Percentiles rank a stretch among this genome's conserved stretches.
These are phyloP conservation scores for Tetrao urogallus DNA, from an alignment of 2,113 vertebrate species.

Conservation along the genomic window DNA sequence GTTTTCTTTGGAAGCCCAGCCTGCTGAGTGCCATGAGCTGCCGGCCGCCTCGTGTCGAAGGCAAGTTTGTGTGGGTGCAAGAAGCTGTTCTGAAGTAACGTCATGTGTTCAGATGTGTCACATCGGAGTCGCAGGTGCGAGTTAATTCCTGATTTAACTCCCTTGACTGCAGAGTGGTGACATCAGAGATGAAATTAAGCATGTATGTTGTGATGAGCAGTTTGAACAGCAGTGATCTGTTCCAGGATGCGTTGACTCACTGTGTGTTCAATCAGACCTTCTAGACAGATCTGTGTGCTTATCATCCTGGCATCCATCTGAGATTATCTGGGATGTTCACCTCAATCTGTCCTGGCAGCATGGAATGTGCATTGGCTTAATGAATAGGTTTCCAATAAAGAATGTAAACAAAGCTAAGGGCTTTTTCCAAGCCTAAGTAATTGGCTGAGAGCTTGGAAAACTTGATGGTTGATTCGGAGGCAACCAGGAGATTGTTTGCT, in stretches of 20 bases:
- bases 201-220: not conserved
- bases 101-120: not conserved
- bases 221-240: not conserved
- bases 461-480: not conserved
- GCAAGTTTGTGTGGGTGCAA: not conserved
- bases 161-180: not conserved
- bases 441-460: not conserved
- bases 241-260: not conserved
- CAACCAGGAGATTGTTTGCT: not conserved
- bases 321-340: slow-evolving; percentile 28
- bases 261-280: not conserved
- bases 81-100: not conserved
- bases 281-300: not conserved
- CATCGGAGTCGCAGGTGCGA: not conserved
- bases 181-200: not conserved
- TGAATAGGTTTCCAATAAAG: not conserved
- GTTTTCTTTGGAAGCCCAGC: not conserved
- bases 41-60: not conserved
- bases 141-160: not conserved
- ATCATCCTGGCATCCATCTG: not conserved
- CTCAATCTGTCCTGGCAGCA: not conserved
- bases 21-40: not conserved
- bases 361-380: not conserved
- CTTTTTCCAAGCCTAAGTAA: not conserved
- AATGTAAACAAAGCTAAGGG: not conserved